phyloP scores from a whole-genome alignment of 1,140 invertebrate genomes.

The Gyrodactylus salaris region DNA sequence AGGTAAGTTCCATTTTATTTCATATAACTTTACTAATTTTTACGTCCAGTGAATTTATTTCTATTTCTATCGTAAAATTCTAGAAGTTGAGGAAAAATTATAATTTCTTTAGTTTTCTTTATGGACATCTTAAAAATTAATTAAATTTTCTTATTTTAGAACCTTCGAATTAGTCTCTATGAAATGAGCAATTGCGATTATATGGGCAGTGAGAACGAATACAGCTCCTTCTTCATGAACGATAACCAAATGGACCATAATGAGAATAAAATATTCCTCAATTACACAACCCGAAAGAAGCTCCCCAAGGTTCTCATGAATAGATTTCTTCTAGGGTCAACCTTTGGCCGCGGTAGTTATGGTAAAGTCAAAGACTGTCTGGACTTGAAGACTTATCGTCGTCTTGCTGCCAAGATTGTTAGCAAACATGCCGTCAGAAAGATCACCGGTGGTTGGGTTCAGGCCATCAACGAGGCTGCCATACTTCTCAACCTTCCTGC shows the following conservation, averaged over 20 bases:
- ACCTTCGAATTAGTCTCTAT: not conserved
- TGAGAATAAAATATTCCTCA: not conserved
- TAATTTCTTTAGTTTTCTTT: no score
- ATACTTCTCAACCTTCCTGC: not conserved
- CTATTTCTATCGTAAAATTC: no score
- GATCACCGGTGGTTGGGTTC: not conserved
- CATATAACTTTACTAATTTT: no score
- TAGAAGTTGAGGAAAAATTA: no score
- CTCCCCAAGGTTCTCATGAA: not conserved
- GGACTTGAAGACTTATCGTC: not conserved
- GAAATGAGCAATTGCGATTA: no score
- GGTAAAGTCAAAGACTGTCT: conserved; percentile 6
- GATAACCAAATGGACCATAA: not conserved
- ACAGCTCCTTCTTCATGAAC: not conserved
- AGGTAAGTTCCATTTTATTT: no score
- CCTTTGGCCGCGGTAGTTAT: conserved; percentile 4
- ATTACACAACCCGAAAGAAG: not conserved
- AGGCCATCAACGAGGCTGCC: not conserved
- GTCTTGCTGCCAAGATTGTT: conserved; percentile 2
- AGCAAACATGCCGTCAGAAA: not conserved
- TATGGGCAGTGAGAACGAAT: not conserved
- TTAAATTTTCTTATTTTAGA: no score
- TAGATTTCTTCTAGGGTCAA: not conserved
- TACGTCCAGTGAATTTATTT: no score
- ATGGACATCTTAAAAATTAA: no score